Conservation (phyloP, 1,140 invertebrate genomes). For the Leptonema lineaticorne region DNA sequence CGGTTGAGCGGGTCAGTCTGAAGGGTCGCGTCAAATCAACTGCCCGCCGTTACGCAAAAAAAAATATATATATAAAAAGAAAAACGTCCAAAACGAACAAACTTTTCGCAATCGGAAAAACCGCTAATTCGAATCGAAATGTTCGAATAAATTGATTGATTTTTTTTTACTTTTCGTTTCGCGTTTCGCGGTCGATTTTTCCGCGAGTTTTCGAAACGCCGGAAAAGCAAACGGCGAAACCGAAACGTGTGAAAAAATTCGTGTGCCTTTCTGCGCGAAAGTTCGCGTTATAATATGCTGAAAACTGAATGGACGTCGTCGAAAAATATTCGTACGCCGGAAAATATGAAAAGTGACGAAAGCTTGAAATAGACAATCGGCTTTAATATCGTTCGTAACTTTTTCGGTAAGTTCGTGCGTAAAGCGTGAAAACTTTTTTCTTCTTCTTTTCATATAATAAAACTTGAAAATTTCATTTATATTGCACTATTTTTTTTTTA, state of each 20-base stretch:
- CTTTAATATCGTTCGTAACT: neutral
- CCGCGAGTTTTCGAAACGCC: too few relatives aligned
- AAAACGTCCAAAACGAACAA: neutral
- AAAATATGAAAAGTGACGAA: neutral
- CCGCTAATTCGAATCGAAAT: neutral
- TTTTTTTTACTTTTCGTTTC: too few relatives aligned
- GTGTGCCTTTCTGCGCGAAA: too few relatives aligned
- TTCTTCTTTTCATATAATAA: too few relatives aligned
- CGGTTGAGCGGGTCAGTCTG: conserved; percentile 11
- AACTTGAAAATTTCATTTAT: too few relatives aligned
- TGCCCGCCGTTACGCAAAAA: neutral
- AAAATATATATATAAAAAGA: too few relatives aligned
- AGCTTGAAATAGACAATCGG: neutral
- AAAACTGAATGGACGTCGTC: too few relatives aligned
- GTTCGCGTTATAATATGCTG: too few relatives aligned
- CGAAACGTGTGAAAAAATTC: neutral
- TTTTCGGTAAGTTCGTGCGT: neutral
- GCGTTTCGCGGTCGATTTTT: neutral
- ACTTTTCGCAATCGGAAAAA: neutral
- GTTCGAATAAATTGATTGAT: neutral
- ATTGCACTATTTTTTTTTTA: too few relatives aligned
- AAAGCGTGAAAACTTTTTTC: too few relatives aligned
- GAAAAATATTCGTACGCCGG: neutral
- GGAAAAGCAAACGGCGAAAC: neutral
- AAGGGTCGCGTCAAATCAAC: conserved; percentile 21